Evolutionary conservation across 2,797 vertebrate genomes (phyloP).

Genomic region (Brachymystax lenok): DNA sequence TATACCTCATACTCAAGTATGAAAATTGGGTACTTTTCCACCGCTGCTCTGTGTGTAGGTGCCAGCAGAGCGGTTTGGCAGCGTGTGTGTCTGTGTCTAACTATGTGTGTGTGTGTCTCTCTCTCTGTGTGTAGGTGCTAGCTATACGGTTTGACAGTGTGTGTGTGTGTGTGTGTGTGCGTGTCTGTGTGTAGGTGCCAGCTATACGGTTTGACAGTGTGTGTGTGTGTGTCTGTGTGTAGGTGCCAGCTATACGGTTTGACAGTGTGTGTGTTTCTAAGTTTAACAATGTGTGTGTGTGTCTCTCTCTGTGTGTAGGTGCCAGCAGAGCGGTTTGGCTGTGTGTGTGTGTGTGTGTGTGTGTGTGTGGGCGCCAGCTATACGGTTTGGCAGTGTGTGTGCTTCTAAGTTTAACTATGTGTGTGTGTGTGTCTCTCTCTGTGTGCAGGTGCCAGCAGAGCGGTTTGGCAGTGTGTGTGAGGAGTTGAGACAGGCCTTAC

Average conservation of each 20-base stretch:
- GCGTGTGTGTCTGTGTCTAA: too few species aligned
- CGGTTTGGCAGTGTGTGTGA: constrained; percentile 71
- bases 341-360: constrained; percentile 2
- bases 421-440: constrained; percentile 25
- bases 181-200: constrained; percentile 16
- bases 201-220: background rate
- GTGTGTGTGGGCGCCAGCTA: background rate
- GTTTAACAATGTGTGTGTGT: constrained; percentile 13
- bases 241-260: background rate
- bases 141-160: too few species aligned
- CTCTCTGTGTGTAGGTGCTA: background rate
- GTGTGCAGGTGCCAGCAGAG: constrained; percentile 52
- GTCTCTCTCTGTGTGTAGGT: constrained; percentile 49
- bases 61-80: too few species aligned
- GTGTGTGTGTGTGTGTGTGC: constrained; percentile 8
- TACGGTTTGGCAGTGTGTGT: constrained; percentile 15
- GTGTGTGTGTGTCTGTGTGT: background rate
- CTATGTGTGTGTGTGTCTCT: background rate
- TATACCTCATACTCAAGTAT: too few species aligned
- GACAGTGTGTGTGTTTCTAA: background rate
- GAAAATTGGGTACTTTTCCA: too few species aligned
- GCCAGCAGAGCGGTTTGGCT: constrained; percentile 67
- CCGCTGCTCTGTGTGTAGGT: too few species aligned
- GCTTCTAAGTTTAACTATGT: constrained; percentile 2
- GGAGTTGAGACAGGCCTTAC: constrained; percentile 61